Evolutionary conservation across 2,888 invertebrate species (phyloP), one percentile per base, ranked within the genome.

Genomic region (Bugulina stolonifera): DNA sequence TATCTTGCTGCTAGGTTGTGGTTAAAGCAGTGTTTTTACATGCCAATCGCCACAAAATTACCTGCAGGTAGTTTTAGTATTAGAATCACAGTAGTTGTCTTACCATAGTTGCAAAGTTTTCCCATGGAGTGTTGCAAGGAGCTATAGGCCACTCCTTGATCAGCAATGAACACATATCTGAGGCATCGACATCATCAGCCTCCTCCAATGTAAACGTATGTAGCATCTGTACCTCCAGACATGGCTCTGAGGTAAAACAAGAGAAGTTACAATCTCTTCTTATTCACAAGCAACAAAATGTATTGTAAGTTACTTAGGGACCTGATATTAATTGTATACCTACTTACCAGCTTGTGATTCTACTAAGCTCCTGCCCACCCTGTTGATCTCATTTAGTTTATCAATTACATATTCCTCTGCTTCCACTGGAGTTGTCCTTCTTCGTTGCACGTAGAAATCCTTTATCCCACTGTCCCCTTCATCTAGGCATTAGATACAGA

Each of bases 91-190:
- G n/a, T n/a, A n/a, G n/a, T n/a, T n/a, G 3, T n/a, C 57, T n/a
- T 32, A 64, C 64, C 64, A 64, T 64, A 25, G 14, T 32, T 2
- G 27, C 5, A 34, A 25, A 64, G 10, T 25, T 2, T 32, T 64
- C 64, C 64, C 25, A 10, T 3, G 64, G 64, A 14, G 64, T 64
- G 32, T 64, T 64, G 64, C 64, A 64, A 5, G 64, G 64, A 5
- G 64, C 64, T 32, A 64, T 27, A 25, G 64, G 64, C 64, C 64
- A 64, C 32, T 64, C 64, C 32, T 64, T 64, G 3, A 64, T 27
- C 32, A 64, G 22, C 64, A 64, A 34, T 14, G 32, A 25, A n/a
- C 64, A 64, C 64, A 64, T 64, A 32, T 64, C 64, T 27, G 27
- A 14, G 10, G 64, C 64, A 64, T 64, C 64, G 10, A 64, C 32